phyloP scores from a whole-genome alignment of 2,797 vertebrate species.

The Periparus ater region DNA sequence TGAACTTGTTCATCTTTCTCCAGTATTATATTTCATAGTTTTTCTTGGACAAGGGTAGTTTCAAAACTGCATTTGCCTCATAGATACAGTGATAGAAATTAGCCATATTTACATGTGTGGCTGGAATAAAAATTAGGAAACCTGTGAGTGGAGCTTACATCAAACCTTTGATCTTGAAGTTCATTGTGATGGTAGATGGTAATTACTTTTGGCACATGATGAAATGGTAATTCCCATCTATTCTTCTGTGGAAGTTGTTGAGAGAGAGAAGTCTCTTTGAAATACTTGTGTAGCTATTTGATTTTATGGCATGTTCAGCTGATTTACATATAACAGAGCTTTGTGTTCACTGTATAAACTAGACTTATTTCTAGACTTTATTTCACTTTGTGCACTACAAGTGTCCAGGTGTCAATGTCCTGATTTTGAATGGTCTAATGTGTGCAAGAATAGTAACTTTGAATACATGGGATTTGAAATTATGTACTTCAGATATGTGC shows the following conservation, averaged over 20 bases:
- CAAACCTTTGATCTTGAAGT: background rate
- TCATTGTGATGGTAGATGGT: background rate
- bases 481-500: rapidly evolving
- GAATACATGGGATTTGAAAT: background rate
- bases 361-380: background rate
- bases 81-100: background rate
- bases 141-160: background rate
- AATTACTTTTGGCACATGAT: background rate
- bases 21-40: background rate
- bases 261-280: background rate
- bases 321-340: background rate
- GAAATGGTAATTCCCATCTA: background rate
- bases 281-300: background rate
- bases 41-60: background rate
- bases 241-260: background rate
- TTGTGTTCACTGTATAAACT: background rate
- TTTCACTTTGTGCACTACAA: background rate
- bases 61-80: background rate
- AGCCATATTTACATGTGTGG: background rate
- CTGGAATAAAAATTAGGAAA: background rate
- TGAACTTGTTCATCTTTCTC: background rate
- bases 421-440: background rate
- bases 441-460: background rate
- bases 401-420: background rate
- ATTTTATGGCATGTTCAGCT: background rate